phyloP scores from a whole-genome alignment of 2,888 invertebrate species.

The Torymus tubicola region DNA sequence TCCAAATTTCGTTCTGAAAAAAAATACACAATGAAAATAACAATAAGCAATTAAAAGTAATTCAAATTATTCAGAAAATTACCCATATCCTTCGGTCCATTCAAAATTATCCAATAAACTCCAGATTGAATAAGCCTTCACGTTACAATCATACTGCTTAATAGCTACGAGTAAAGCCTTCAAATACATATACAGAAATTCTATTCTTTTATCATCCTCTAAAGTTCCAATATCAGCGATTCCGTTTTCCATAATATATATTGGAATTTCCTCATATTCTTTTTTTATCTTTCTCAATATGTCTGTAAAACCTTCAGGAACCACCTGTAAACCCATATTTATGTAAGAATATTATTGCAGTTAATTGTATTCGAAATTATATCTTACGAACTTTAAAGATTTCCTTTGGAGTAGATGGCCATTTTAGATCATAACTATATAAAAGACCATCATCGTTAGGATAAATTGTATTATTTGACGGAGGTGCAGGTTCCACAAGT shows the following conservation, averaged over 20 bases:
- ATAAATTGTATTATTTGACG: background rate
- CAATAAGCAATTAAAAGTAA: slow-evolving; percentile 65
- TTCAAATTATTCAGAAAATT: background rate
- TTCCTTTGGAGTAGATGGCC: background rate
- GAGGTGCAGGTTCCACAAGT: slow-evolving; percentile 68
- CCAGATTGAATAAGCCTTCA: slow-evolving; percentile 80
- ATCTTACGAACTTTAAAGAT: background rate
- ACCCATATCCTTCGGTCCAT: slow-evolving; percentile 80
- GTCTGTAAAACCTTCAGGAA: slow-evolving; percentile 75
- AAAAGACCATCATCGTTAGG: background rate
- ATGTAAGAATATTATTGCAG: background rate
- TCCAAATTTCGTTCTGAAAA: slow-evolving; percentile 81
- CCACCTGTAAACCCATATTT: slow-evolving; percentile 61
- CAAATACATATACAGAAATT: no score
- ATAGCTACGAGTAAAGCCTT: no score
- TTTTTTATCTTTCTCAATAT: slow-evolving; percentile 73
- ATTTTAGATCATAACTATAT: background rate
- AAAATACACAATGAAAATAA: background rate
- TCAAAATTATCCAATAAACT: slow-evolving; percentile 83
- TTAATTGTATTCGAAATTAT: background rate
- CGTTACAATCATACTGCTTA: slow-evolving; percentile 68
- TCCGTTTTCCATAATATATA: slow-evolving; percentile 76
- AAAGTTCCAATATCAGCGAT: slow-evolving; percentile 66
- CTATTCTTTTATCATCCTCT: slow-evolving; percentile 1
- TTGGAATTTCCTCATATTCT: slow-evolving; percentile 70